Conservation (phyloP, 2,888 invertebrate species). For the Athalia circularis region DNA sequence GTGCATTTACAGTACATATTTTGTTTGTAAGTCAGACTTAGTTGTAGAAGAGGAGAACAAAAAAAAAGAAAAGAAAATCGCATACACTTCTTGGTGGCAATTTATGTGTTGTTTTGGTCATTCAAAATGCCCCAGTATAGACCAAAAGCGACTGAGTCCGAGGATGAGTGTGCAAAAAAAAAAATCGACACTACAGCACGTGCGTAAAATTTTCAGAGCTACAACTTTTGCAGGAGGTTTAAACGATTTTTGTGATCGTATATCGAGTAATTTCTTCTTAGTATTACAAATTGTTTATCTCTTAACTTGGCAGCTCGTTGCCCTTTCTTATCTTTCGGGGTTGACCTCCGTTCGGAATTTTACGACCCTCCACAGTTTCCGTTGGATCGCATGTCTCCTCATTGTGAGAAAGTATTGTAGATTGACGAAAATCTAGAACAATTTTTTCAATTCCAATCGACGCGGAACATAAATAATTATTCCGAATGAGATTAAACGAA, state of each 20-base stretch:
- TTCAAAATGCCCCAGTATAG: no score
- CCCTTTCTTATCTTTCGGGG: conserved; percentile 62
- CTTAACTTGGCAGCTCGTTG: conserved; percentile 62
- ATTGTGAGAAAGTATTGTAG: conserved; percentile 38
- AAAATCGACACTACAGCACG: not conserved
- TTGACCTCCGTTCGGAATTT: conserved; percentile 63
- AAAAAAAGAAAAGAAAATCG: no score
- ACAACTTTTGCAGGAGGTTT: not conserved
- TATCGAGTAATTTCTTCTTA: conserved; percentile 56
- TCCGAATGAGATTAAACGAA: not conserved
- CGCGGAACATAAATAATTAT: no score
- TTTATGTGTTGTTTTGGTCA: no score
- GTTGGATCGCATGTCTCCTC: conserved; percentile 9
- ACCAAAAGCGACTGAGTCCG: no score
- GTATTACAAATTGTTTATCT: conserved; percentile 73
- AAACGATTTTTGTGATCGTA: conserved; percentile 13
- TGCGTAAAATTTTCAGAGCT: not conserved
- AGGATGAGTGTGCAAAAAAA: no score
- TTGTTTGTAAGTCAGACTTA: no score
- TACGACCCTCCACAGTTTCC: conserved; percentile 45
- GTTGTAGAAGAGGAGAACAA: no score
- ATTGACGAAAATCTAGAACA: not conserved
- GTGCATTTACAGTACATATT: not conserved
- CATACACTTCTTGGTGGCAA: no score
- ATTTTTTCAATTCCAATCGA: no score